Percentiles rank a stretch among this genome's conserved stretches.
Evolutionary conservation across 2,113 vertebrate species (phyloP).

Genomic region (Pao palembangensis): DNA sequence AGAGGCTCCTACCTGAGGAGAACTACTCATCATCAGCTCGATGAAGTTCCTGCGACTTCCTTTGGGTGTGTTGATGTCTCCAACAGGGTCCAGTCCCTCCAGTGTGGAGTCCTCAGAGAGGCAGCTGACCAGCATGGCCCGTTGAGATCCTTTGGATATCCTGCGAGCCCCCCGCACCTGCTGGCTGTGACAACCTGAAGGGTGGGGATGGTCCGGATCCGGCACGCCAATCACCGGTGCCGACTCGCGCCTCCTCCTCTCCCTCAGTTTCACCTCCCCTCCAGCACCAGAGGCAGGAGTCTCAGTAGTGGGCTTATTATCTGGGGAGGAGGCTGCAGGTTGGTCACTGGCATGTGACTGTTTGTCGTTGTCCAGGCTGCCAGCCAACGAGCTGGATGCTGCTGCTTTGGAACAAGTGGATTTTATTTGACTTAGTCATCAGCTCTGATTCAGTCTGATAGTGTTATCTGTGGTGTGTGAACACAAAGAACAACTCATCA

Average conservation of each 20-base stretch:
- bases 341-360: constrained; percentile 39
- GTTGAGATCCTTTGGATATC: constrained; percentile 63
- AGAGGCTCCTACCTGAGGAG: constrained; percentile 72
- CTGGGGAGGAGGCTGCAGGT: constrained; percentile 20
- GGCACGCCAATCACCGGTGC: constrained; percentile 55
- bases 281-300: constrained; percentile 24
- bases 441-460: background rate
- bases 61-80: constrained; percentile 67
- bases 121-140: constrained; percentile 64
- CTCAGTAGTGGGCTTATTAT: constrained; percentile 1
- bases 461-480: background rate
- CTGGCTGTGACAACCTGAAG: constrained; percentile 37
- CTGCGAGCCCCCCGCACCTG: constrained; percentile 57
- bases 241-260: constrained; percentile 62
- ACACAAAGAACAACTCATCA: background rate
- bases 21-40: constrained; percentile 79
- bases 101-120: constrained; percentile 67
- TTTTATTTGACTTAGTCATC: background rate
- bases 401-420: constrained; percentile 34
- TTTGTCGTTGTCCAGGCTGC: constrained; percentile 42
- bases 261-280: constrained; percentile 62
- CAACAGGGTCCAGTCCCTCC: constrained; percentile 50
- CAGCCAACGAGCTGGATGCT: background rate
- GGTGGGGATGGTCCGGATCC: constrained; percentile 48
- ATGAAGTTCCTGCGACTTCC: constrained; percentile 77